Evolutionary conservation across 2,797 vertebrate genomes (phyloP), one percentile per base, ranked within the genome.

Genomic region (Heteromormyrus szaboi): DNA sequence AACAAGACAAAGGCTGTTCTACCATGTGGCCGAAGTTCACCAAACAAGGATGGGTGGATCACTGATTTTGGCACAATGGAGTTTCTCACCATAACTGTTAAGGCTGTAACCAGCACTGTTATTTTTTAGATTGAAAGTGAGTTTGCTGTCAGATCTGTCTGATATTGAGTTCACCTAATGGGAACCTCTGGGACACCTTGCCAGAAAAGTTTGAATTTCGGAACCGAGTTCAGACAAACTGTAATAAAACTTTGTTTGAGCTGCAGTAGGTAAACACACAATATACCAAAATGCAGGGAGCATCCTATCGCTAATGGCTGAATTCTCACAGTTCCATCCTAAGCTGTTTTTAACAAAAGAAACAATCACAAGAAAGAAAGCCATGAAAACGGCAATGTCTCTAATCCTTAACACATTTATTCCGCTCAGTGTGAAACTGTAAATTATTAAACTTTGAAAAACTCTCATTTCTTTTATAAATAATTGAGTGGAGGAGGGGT

Each of bases 391-490:
- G 68, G 92, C 92, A 95, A 93, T 93, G 94, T 91, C 94, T 93
- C 92, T 90, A 90, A 90, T 93, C 93, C 93, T 92, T 92, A 54
- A 90, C 90, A 94, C 93, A 93, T 96, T 96, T 97, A 95, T 93
- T 94, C 95, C 91, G 93, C 90, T 89, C 85, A 90, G 93, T 92
- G 95, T 94, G 92, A 93, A 91, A 94, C 92, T 95, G 91, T 97
- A 92, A 95, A 97, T 97, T 97, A 97, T 97, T 97, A 96, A 97
- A 93, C 90, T 94, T 89, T 90, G 76, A 81, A 94, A 94, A 97
- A 96, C 93, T 94, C 94, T 94, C 95, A 94, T 96, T 97, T 94
- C 93, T 92, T 94, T 96, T 93, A 95, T 97, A 93, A 96, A 97
- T 97, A 96, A 97, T 97, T 96, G 92, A 96, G 87, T 93, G 91